phyloP scores from a whole-genome alignment of 2,888 invertebrate genomes.

The Deilephila elpenor region DNA sequence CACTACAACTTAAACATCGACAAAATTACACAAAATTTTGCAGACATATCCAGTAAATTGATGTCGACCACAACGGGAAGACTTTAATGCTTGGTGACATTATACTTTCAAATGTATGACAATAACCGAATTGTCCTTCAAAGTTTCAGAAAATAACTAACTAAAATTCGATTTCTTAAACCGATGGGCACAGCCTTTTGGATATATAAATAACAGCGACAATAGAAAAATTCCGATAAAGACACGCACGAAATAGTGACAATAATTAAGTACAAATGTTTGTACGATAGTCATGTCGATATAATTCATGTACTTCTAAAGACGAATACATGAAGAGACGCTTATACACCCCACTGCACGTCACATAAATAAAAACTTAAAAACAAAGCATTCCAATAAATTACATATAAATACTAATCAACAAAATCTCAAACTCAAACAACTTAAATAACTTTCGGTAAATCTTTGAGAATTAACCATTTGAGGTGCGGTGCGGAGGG shows the following conservation, averaged over 20 bases:
- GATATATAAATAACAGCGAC: slow-evolving; percentile 32
- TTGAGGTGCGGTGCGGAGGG: slow-evolving; percentile 37
- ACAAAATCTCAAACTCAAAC: slow-evolving; percentile 50
- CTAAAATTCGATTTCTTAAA: slow-evolving; percentile 19
- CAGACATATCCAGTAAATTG: background rate
- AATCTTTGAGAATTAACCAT: slow-evolving; percentile 44
- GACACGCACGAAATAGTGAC: slow-evolving; percentile 28
- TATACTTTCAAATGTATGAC: background rate
- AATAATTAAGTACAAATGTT: slow-evolving; percentile 15
- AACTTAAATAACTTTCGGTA: slow-evolving; percentile 44
- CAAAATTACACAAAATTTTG: background rate
- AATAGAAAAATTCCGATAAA: background rate
- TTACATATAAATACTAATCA: slow-evolving; percentile 43
- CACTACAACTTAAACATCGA: slow-evolving; percentile 36
- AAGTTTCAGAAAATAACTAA: background rate
- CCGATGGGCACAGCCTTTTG: slow-evolving; percentile 35
- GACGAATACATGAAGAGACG: background rate
- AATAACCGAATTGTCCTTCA: background rate
- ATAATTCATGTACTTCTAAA: background rate
- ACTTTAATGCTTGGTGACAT: background rate
- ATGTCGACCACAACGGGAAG: background rate
- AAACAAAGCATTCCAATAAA: slow-evolving; percentile 42
- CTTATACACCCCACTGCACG: background rate
- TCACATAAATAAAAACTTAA: slow-evolving; percentile 20
- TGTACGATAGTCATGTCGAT: background rate